phyloP scores from a whole-genome alignment of 1,140 invertebrate species.

The Eumeta japonica region DNA sequence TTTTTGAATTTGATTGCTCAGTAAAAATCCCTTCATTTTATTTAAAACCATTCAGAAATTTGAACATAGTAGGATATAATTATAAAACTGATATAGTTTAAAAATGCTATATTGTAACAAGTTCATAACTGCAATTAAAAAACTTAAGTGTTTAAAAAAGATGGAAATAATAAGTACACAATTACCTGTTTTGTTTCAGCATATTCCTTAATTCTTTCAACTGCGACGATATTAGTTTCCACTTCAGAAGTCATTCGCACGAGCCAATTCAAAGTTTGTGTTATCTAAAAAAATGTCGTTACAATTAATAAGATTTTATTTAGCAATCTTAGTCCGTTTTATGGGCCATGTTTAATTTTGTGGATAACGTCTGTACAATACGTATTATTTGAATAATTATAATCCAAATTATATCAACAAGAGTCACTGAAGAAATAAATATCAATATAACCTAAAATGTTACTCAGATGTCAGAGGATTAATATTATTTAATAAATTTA shows the following conservation, averaged over 20 bases:
- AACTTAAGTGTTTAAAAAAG: neutral
- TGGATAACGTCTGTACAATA: too few species aligned
- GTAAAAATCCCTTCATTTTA: too few species aligned
- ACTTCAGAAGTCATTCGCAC: slow-evolving; percentile 96
- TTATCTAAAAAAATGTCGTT: slow-evolving; percentile 63
- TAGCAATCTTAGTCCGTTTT: neutral
- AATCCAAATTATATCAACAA: too few species aligned
- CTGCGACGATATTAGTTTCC: slow-evolving; percentile 96
- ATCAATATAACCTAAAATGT: too few species aligned
- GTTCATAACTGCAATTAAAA: neutral
- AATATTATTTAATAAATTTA: too few species aligned
- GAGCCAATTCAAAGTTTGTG: slow-evolving; percentile 93
- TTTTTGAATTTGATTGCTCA: too few species aligned
- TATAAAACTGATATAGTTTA: neutral
- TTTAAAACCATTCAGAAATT: too few species aligned
- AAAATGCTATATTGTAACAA: neutral
- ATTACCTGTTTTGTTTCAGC: slow-evolving; percentile 72
- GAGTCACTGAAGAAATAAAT: neutral
- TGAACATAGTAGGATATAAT: too few species aligned
- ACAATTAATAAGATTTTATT: neutral
- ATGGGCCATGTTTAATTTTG: neutral
- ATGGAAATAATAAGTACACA: slow-evolving; percentile 4
- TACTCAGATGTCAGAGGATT: too few species aligned
- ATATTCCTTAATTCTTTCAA: slow-evolving; percentile 97
- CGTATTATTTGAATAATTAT: too few species aligned